A percentile compares a stretch with the other conserved stretches of the same genome.
phyloP scores from a whole-genome alignment of 1,140 invertebrate genomes.

The Drosophila hydei region DNA sequence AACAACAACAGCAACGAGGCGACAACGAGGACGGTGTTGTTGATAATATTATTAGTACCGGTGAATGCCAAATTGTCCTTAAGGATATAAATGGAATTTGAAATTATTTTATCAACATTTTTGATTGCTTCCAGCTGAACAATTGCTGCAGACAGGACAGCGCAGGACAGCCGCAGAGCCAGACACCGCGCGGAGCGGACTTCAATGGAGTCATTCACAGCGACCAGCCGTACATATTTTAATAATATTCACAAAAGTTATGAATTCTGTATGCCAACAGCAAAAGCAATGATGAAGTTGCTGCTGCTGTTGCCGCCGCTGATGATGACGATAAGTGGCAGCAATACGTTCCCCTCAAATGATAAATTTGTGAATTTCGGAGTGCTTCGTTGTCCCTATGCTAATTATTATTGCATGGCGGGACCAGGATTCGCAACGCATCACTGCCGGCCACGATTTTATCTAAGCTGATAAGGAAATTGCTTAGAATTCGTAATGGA shows the following conservation, averaged over 20 bases:
- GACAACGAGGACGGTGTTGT: conserved; percentile 33
- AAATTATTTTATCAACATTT: conserved; percentile 83
- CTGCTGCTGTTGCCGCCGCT: not conserved
- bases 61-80: conserved; percentile 82
- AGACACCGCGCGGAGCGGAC: conserved; percentile 40
- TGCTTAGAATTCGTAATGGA: conserved; percentile 74
- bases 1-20: not conserved
- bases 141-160: conserved; percentile 48
- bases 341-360: conserved; percentile 69
- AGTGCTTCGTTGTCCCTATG: conserved; percentile 46
- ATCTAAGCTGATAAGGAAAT: conserved; percentile 80
- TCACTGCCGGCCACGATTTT: conserved; percentile 64
- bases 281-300: conserved; percentile 1
- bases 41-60: conserved; percentile 80
- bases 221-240: conserved; percentile 41
- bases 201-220: conserved; percentile 62
- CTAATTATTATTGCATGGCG: conserved; percentile 77
- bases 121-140: conserved; percentile 80
- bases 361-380: conserved; percentile 61
- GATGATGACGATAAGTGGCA: conserved; percentile 19
- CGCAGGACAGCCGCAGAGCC: conserved; percentile 30
- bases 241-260: conserved; percentile 81
- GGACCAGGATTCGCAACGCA: conserved; percentile 17
- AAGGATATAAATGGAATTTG: conserved; percentile 81
- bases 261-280: conserved; percentile 58